Percentiles rank a stretch among this genome's conserved stretches.
Evolutionary conservation across 2,797 vertebrate species (phyloP).

Genomic region (Gobio occitaniae): DNA sequence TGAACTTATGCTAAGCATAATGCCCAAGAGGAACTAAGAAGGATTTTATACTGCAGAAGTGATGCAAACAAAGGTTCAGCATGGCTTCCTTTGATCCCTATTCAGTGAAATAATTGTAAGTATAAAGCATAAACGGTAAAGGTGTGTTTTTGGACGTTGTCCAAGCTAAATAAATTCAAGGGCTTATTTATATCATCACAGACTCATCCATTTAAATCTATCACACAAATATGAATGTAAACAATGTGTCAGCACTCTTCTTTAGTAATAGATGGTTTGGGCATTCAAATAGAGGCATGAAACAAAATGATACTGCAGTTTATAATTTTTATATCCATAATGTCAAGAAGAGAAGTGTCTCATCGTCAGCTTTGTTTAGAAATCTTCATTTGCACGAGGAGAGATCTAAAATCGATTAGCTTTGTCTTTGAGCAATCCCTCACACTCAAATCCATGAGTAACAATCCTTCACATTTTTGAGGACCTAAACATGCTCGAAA

Average conservation of each 20-base stretch:
- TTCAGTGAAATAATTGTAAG: constrained; percentile 31
- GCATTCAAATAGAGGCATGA: constrained; percentile 8
- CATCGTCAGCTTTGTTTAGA: constrained; percentile 2
- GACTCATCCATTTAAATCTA: constrained; percentile 27
- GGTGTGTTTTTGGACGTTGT: background rate
- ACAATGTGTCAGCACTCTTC: constrained; percentile 7
- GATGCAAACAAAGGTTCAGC: constrained; percentile 67
- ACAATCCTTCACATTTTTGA: background rate
- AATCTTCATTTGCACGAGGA: background rate
- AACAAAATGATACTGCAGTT: constrained; percentile 3
- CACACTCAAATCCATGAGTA: background rate
- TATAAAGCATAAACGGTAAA: constrained; percentile 14
- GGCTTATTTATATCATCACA: constrained; percentile 16
- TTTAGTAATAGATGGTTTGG: background rate
- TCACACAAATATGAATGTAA: constrained; percentile 21
- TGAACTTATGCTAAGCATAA: background rate
- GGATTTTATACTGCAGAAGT: constrained; percentile 71
- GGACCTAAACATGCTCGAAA: too few species aligned
- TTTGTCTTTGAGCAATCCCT: background rate
- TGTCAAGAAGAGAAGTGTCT: background rate
- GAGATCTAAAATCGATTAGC: background rate
- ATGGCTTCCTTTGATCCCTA: constrained; percentile 68
- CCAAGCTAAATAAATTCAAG: constrained; percentile 16
- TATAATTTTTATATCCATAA: background rate
- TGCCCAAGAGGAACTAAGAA: constrained; percentile 21